Percentiles rank a stretch among this genome's conserved stretches.
Conservation (phyloP, 2,113 vertebrate genomes). For the Prionailurus viverrinus region DNA sequence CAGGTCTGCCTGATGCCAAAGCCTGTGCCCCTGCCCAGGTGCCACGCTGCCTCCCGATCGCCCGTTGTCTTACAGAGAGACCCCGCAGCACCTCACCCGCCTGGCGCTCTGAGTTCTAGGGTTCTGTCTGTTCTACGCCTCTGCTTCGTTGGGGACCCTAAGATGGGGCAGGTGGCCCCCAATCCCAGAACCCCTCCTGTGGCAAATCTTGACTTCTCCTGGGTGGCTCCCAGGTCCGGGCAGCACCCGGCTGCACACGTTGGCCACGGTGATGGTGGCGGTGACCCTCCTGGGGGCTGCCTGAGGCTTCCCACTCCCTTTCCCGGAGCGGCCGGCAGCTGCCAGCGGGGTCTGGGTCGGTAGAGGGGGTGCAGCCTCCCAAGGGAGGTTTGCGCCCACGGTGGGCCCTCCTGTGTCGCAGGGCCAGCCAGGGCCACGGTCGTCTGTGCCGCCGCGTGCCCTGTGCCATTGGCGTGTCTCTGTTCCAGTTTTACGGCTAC, state of each 20-base stretch:
- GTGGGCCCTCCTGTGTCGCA: not conserved
- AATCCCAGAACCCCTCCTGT: not conserved
- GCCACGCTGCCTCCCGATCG: conserved; percentile 69
- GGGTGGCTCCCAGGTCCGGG: conserved; percentile 1
- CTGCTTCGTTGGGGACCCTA: conserved; percentile 47
- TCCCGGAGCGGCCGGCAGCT: not conserved
- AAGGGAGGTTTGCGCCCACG: not conserved
- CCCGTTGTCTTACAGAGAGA: conserved; percentile 74
- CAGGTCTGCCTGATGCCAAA: conserved; percentile 78
- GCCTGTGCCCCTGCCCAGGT: conserved; percentile 68
- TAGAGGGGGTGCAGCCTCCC: not conserved
- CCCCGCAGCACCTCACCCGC: conserved; percentile 57
- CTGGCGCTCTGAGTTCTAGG: conserved; percentile 69
- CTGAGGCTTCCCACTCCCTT: not conserved
- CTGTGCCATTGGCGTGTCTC: conserved; percentile 64
- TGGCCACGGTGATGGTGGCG: not conserved
- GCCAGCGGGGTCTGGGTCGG: not conserved
- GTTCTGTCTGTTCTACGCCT: conserved; percentile 41
- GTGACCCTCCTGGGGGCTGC: not conserved
- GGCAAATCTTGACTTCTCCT: conserved; percentile 9
- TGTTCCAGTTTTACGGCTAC: conserved; percentile 97
- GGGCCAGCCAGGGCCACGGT: not conserved
- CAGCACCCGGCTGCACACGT: not conserved
- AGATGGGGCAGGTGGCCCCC: conserved; percentile 8
- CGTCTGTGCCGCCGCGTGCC: not conserved